phyloP scores from a whole-genome alignment of 1,140 invertebrate genomes.

The Asbolus verrucosus region DNA sequence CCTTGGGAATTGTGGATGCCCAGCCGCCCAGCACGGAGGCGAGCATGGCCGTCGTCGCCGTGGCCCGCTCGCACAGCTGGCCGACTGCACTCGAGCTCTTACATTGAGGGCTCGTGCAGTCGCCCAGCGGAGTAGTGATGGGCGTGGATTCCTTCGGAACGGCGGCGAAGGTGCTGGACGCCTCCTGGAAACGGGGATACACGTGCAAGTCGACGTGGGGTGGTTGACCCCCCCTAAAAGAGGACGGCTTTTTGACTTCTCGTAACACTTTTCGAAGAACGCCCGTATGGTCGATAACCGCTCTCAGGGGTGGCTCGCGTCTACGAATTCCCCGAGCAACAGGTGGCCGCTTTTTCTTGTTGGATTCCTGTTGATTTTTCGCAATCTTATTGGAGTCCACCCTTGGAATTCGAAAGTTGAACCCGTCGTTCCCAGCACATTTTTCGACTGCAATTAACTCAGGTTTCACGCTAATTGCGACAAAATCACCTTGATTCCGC shows the following conservation, averaged over 20 bases:
- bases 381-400: no score
- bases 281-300: constrained; percentile 58
- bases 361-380: constrained; percentile 45
- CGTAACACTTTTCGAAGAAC: constrained; percentile 62
- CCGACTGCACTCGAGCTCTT: constrained; percentile 58
- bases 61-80: constrained; percentile 51
- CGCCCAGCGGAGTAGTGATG: constrained; percentile 57
- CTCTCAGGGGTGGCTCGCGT: constrained; percentile 42
- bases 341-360: constrained; percentile 47
- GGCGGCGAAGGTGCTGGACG: constrained; percentile 47
- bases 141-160: constrained; percentile 53
- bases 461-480: no score
- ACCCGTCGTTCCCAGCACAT: no score
- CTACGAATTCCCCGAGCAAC: constrained; percentile 34
- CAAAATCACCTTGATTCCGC: no score
- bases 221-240: constrained; percentile 64
- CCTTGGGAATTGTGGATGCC: constrained; percentile 65
- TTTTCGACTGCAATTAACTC: no score
- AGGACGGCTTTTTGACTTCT: constrained; percentile 65
- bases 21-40: constrained; percentile 56
- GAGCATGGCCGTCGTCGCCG: constrained; percentile 37
- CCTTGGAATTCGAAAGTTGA: no score
- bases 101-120: constrained; percentile 63
- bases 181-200: constrained; percentile 62
- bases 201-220: constrained; percentile 63